Evolutionary conservation across 1,140 invertebrate genomes (phyloP).

Genomic region (Drosophila burlai): DNA sequence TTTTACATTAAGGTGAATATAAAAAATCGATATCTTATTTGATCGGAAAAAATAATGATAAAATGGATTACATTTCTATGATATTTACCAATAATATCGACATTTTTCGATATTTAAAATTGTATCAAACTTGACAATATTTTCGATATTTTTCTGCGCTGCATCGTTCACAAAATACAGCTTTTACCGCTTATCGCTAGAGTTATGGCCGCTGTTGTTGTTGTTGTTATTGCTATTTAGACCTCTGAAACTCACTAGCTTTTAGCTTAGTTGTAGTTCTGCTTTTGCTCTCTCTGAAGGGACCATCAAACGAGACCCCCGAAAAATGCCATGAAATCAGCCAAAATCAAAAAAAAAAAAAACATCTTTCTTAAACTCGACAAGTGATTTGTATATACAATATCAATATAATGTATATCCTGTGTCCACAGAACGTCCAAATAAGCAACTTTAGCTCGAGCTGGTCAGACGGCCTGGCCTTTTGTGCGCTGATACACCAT

Average conservation of each 20-base stretch:
- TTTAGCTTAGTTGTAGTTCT: constrained; percentile 22
- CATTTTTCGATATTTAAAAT: not conserved
- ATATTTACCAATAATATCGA: not conserved
- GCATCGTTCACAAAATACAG: not conserved
- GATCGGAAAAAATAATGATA: not conserved
- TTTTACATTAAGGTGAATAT: not conserved
- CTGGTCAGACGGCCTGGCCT: constrained; percentile 98
- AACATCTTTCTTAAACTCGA: no score
- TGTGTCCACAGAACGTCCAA: constrained; percentile 90
- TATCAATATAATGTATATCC: constrained; percentile 29
- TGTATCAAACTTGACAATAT: not conserved
- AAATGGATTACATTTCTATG: not conserved
- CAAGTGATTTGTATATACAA: not conserved
- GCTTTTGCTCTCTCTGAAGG: constrained; percentile 40
- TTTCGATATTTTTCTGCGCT: not conserved
- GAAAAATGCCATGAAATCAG: constrained; percentile 13
- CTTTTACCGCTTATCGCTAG: constrained; percentile 35
- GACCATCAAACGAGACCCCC: constrained; percentile 28
- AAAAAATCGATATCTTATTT: not conserved
- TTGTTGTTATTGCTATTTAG: constrained; percentile 54
- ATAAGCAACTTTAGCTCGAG: constrained; percentile 98
- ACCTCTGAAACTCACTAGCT: constrained; percentile 27
- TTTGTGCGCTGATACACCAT: constrained; percentile 98
- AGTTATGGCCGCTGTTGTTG: constrained; percentile 42
- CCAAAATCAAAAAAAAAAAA: not conserved